Conservation (phyloP, 2,888 invertebrate genomes). For the Stenotaenia linearis region DNA sequence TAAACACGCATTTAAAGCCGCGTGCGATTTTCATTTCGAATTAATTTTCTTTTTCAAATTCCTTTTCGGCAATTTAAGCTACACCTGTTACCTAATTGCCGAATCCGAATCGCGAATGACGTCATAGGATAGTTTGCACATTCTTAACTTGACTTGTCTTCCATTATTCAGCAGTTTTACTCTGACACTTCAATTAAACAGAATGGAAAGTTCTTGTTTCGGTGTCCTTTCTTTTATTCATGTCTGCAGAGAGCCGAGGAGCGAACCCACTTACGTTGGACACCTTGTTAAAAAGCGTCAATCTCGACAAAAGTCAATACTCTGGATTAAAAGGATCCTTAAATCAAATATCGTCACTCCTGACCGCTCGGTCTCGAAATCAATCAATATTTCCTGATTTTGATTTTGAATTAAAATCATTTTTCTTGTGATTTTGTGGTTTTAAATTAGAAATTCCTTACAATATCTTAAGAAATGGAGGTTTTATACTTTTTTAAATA, state of each 20-base stretch:
- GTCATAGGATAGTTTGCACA: not conserved
- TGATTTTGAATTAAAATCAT: too few species aligned
- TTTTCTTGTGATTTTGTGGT: too few species aligned
- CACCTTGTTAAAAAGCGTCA: not conserved
- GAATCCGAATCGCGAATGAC: too few species aligned
- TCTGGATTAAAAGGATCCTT: not conserved
- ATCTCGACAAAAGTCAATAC: not conserved
- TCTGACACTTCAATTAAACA: not conserved
- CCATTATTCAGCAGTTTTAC: not conserved
- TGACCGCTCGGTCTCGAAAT: too few species aligned
- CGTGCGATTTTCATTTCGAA: not conserved
- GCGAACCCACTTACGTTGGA: not conserved
- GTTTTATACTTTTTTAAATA: too few species aligned
- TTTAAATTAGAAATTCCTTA: too few species aligned
- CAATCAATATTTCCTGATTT: too few species aligned
- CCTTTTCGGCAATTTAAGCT: not conserved
- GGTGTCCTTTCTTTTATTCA: not conserved
- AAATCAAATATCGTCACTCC: too few species aligned
- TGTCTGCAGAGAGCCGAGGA: not conserved
- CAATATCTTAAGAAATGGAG: too few species aligned
- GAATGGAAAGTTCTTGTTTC: not conserved
- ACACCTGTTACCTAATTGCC: not conserved
- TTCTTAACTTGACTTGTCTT: not conserved
- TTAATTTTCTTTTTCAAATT: not conserved
- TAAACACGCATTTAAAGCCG: not conserved